Base-by-base conservation (phyloP, 2,113 vertebrate species). In the Philantomba maxwellii region DNA sequence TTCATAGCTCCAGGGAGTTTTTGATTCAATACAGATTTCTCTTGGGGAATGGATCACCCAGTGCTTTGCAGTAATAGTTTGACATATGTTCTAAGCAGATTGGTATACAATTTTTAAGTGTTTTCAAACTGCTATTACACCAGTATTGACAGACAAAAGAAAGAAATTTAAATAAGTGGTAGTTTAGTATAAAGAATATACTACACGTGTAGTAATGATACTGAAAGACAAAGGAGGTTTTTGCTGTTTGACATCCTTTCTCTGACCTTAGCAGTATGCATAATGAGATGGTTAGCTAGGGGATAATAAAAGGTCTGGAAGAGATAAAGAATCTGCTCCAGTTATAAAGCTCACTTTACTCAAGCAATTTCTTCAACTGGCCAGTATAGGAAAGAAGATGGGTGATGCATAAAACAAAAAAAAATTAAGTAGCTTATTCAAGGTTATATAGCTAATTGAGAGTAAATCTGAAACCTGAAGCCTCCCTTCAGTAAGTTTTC, bases 281-380 rank as follows among this genome's bases (percentile, higher is more conserved):
- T 91, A 93, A 93, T 91, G 30, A 89, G 51, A 95, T 94, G 73
- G 82, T 93, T 89, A 95, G 51, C 89, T 83, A 60, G 91, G 86
- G 93, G 47, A 33, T 94, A 58, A 91, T 91, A 94, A 98, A 96
- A 91, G 77, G 47, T 55, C 45, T 94, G 51, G 30, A 93, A 87
- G 60, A 94, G 39, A 96, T 91, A 87, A 95, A 95, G 70, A 89
- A 92, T 93, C 82, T 86, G 55, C 21, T 94, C 33, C 9, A 78
- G 23, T 13, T 80, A 66, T 86, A 47, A 82, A 96, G 86, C 26
- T 96, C 11, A 30, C 45, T 91, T 94, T 77, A 11, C 26, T 21
- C 51, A 97, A 83, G 15, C 53, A 92, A 93, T 96, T 94, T 81
- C 64, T 89, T 89, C 89, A 93, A 78, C 45, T 45, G 51, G 15